Evolutionary conservation across 2,113 vertebrate species (phyloP), one percentile per base, ranked within the genome.

Genomic region (Capreolus pygargus): DNA sequence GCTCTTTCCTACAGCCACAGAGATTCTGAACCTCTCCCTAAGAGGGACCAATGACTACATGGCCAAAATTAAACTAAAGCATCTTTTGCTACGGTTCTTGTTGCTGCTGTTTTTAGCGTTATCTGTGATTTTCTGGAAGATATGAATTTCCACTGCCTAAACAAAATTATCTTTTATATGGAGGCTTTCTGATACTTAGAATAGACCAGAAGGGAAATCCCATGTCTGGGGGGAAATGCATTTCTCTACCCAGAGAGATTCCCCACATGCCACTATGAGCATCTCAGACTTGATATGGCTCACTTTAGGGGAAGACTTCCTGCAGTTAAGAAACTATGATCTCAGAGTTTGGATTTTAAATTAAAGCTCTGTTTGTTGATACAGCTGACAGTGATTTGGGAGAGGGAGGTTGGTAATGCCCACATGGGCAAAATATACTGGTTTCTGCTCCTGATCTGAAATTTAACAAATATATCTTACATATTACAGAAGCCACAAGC

Each of bases 311-410:
- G 70, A 97, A 94, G 67, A 78, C 87, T 94, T 96, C 57, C 94
- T 86, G 89, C 92, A 92, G 50, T 64, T 83, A 50, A 97, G 94
- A 94, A 98, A 84, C 82, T 88, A 52, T 92, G 88, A 94, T 81
- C 91, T 95, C 94, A 96, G 47, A 95, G 39, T 54, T 60, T 78
- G 74, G 90, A 86, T 97, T 95, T 93, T 95, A 89, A 96, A 97
- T 90, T 54, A 96, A 96, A 96, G n/a, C 19, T 82, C 90, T 86
- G 58, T 95, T 97, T 98, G 94, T 96, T 98, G 91, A 89, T 81
- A 86, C 86, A 98, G 95, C 97, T 98, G 93, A 97, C 78, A 97
- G 36, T 88, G 88, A 97, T 97, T 94, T 95, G 30, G 36, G 5
- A 3, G 15, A 3, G 21, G 17, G 6, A 84, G 3, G 43, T n/a